Conservation (phyloP, 2,797 vertebrate species). For the Xenentodon cancila region DNA sequence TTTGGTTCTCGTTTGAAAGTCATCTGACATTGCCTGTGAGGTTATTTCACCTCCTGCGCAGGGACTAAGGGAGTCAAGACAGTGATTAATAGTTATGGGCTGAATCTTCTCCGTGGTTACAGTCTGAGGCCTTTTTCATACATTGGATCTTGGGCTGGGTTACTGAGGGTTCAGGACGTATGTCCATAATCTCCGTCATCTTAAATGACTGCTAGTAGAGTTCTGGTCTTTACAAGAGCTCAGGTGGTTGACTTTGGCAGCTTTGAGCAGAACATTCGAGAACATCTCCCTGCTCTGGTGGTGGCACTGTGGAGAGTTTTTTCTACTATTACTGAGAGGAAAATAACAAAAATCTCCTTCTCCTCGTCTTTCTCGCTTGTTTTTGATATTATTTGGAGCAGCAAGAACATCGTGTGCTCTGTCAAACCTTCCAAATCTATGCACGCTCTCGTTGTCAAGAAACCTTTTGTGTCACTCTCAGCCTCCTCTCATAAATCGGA, state of each 20-base stretch:
- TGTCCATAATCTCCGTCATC: too few relatives aligned
- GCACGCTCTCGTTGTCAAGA: constrained; percentile 29
- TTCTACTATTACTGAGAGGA: neutral
- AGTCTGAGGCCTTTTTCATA: too few relatives aligned
- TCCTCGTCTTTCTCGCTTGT: neutral
- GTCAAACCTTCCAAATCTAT: constrained; percentile 12
- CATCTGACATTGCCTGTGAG: constrained; percentile 15
- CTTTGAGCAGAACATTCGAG: too few relatives aligned
- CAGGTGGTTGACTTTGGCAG: too few relatives aligned
- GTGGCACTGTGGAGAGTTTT: too few relatives aligned
- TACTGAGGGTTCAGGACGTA: too few relatives aligned
- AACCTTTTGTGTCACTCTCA: neutral
- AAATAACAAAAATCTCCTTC: neutral
- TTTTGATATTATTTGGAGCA: constrained; percentile 56
- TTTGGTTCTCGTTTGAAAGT: constrained; percentile 26
- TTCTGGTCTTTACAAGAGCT: too few relatives aligned
- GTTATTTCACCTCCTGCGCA: constrained; percentile 37
- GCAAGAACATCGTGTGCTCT: constrained; percentile 38
- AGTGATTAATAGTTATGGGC: neutral
- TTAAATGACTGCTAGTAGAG: too few relatives aligned
- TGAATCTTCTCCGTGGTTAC: neutral
- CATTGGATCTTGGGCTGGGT: too few relatives aligned
- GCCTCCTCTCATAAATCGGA: neutral
- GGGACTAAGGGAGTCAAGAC: constrained; percentile 17
- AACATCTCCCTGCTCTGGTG: too few relatives aligned